Base-by-base conservation (phyloP, 2,888 invertebrate genomes). In the Chorisops tibialis region DNA sequence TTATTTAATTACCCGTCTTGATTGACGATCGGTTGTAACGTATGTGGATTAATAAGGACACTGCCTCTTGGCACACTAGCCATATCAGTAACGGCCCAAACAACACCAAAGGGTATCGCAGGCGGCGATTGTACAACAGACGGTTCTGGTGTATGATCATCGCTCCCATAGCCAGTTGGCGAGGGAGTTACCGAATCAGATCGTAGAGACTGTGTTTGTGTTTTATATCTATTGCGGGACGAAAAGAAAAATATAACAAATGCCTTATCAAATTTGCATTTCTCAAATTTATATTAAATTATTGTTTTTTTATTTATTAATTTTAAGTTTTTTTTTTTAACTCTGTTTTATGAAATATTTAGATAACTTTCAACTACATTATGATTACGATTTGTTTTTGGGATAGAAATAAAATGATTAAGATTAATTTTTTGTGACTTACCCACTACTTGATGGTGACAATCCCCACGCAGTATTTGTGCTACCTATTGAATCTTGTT, bases 11-110 rank as follows among this genome's bases (percentile, higher is more conserved):
- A 78, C 78, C 78, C 78, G 75, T 78, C 78, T 75, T 77, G 75
- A 74, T 78, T 78, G 72, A 78, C 74, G 72, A 78, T 75, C 72
- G 78, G 78, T 74, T 78, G 77, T 69, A 78, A 75, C 71, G 78
- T 78, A 73, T 78, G 77, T 21, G 94, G 94, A 77, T 95, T 91
- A 75, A 96, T 91, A 70, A 95, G 88, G 70, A 94, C 81, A 69
- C 93, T 92, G 64, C 95, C 95, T 61, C 87, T 83, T 54, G 94
- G 94, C 64, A 95, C 93, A 67, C 87, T 86, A 43, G 89, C 85
- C 77, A 93, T 84, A 78, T 90, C 91, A 35, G 91, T 90, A 58
- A 94, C 91, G 54, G 93, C 92, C 92, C 94, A 95, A 75, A 93
- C 86, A 50, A 88, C 83, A 70, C 78, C 78, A 69, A 74, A 70